Conservation (phyloP, 64 coral and sea anemone genomes). For the Pachyseris speciosa region DNA sequence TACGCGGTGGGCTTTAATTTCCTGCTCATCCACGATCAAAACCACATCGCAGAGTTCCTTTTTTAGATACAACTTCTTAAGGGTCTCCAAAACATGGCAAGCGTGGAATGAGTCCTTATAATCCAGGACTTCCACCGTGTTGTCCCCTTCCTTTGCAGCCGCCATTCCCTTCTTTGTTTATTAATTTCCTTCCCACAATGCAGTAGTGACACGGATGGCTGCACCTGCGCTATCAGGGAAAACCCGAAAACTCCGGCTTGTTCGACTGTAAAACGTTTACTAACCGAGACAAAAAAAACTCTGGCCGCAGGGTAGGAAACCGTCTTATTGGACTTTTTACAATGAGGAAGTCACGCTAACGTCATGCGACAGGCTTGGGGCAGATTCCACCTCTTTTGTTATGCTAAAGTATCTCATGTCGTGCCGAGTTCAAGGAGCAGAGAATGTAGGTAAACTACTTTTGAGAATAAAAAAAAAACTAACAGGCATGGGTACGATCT, state of each 20-base stretch:
- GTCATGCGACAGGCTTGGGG: no score
- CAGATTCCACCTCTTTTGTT: no score
- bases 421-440: no score
- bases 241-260: constrained; percentile 19
- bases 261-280: no score
- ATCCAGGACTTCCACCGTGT: constrained; percentile 58
- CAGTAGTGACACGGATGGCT: background rate
- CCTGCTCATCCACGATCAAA: constrained; percentile 76
- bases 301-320: no score
- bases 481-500: no score
- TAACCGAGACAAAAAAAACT: no score
- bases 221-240: constrained; percentile 17
- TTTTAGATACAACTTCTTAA: constrained; percentile 80
- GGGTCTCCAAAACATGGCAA: constrained; percentile 84
- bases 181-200: constrained; percentile 50
- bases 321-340: no score
- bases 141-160: constrained; percentile 25
- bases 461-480: no score
- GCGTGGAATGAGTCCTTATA: constrained; percentile 97
- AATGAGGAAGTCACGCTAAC: no score
- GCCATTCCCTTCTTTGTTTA: constrained; percentile 58
- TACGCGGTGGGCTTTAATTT: constrained; percentile 84
- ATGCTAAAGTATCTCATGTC: no score
- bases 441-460: no score
- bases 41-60: constrained; percentile 94